Percentiles rank a stretch among this genome's conserved stretches.
These are phyloP conservation scores for Blennius ocellaris DNA, from an alignment of 2,113 vertebrate genomes.

Conservation along the genomic window DNA sequence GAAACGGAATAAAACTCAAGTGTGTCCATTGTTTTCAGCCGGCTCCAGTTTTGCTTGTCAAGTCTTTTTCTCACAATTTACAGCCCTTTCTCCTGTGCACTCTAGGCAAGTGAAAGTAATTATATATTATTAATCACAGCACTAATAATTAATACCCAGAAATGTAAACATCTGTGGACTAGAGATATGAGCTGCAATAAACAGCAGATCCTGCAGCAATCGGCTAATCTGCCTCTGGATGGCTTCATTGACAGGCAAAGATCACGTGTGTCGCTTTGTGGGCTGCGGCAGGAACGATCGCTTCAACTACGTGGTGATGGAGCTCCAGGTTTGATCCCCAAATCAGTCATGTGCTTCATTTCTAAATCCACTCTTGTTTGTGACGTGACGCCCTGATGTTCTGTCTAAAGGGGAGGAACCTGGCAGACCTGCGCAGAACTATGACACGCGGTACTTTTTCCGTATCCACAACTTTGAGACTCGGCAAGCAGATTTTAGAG, in stretches of 20 bases:
- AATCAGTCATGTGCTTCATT: background rate
- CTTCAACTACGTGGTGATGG: slow-evolving; percentile 99
- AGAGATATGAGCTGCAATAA: background rate
- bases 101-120: too few relatives aligned
- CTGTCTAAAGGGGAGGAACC: slow-evolving; percentile 89
- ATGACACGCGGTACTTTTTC: slow-evolving; percentile 92
- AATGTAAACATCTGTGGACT: too few relatives aligned
- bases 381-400: background rate
- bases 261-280: slow-evolving; percentile 97
- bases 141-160: too few relatives aligned
- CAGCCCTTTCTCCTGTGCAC: too few relatives aligned
- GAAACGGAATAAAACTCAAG: too few relatives aligned
- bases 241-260: slow-evolving; percentile 87
- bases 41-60: too few relatives aligned
- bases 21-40: too few relatives aligned
- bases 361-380: background rate
- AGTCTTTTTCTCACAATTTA: too few relatives aligned
- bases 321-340: slow-evolving; percentile 89
- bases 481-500: slow-evolving; percentile 95
- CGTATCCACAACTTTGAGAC: slow-evolving; percentile 91
- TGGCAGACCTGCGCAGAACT: slow-evolving; percentile 95
- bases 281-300: slow-evolving; percentile 97
- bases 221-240: background rate
- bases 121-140: too few relatives aligned
- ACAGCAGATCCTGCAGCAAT: background rate